Evolutionary conservation across 2,113 vertebrate species (phyloP), one percentile per base, ranked within the genome.

Genomic region (Cyanistes caeruleus): DNA sequence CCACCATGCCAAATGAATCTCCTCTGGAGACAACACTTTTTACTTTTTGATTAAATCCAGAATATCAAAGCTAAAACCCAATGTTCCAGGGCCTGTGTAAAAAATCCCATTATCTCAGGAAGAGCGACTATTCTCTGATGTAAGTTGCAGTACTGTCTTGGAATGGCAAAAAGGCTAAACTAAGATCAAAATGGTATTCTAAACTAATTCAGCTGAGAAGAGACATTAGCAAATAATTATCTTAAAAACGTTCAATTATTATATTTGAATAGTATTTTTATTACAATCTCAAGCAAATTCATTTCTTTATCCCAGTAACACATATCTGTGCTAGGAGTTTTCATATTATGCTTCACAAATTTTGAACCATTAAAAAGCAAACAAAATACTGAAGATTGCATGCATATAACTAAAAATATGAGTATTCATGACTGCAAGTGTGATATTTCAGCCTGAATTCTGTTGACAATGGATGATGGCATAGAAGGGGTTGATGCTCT

Each of bases 31-130:
- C 43, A 79, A 2, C 59, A 27, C n/a, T 92, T 93, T 89, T 77
- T 77, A 89, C 65, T 72, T 96, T 94, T 64, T 94, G 52, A 73
- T 77, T 87, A 75, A 90, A 33, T 73, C 52, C 48, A 67, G 39
- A 75, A 73, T 93, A 84, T 56, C 43, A 86, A 73, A 79, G 28
- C 64, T 92, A 62, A 86, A 87, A 51, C 46, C 44, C 55, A 76
- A 1, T 68, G 46, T 88, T 83, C 88, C 62, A 65, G 84, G 37
- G 37, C 41, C 86, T 92, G 49, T 60, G 74, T 83, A 55, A 75
- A 90, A 94, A 76, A 94, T 91, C 89, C 59, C 72, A 33, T 95
- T 94, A 67, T 93, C 76, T 95, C 74, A 95, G 79, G 37, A 95
- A 92, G 72, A 91, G 56, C 67, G 91, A 60, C 95, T 91, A 89